Evolutionary conservation across 2,797 vertebrate genomes (phyloP), one percentile per base, ranked within the genome.

Genomic region (Ambastaia sidthimunki): DNA sequence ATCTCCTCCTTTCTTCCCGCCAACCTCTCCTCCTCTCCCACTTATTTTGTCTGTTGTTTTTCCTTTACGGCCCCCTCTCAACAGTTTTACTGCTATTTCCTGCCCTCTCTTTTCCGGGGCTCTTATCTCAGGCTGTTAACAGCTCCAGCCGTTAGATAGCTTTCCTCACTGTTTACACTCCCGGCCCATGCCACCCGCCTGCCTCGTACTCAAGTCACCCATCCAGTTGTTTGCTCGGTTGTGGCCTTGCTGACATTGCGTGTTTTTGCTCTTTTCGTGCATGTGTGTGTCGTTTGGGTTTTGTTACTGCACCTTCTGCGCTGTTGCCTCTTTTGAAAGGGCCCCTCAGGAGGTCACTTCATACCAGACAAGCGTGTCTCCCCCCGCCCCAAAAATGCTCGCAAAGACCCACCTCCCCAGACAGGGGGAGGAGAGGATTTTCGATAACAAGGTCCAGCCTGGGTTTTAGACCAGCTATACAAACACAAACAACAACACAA

Each of bases 161-260:
- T 88, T 86, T 87, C 84, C 80, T 74, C n/a, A 73, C 84, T 90
- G 86, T 90, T 91, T 89, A 90, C 88, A 88, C 68, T 82, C 83
- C 23, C 28, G 86, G 88, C 71, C 28, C 79, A 66, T 10, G 41
- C 10, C 41, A 10, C 34, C 83, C 86, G 87, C 83, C 89, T 88
- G 82, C 86, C 85, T 52, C 57, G 50, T 78, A 71, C 89, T 84
- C 76, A 82, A 65, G 77, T 71, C 82, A 87, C 85, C 85, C 78
- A 76, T 75, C 62, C 18, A 84, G 83, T 85, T 86, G 85, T 88
- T 90, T 88, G 83, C 81, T 78, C 37, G 69, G 65, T 80, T 52
- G 44, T 23, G 77, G 80, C 83, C 86, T 84, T 78, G 82, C 85
- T 88, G 84, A 84, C 83, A 84, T 68, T 4, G 19, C 13, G 25